Base-by-base conservation (phyloP, 2,797 vertebrate species). In the Coregonus ussuriensis region DNA sequence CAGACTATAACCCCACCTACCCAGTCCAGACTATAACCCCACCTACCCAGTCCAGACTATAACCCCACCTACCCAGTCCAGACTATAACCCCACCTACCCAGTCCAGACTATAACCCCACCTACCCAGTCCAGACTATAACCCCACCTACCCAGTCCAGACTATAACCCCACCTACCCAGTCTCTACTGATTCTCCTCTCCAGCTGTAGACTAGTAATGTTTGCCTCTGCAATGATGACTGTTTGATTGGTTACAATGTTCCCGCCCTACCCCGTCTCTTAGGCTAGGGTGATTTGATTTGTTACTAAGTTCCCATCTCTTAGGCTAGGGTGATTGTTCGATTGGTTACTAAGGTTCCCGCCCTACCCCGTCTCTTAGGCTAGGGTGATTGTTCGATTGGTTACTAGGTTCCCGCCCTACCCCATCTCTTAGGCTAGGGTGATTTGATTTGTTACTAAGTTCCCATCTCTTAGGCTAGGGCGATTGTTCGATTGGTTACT, bases 151-250 rank as follows among this genome's bases (percentile, higher is more conserved):
- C 25, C 25, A 25, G 25, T 25, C 25, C 25, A 25, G 25, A 25
- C 25, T 25, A 25, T 25, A 25, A 25, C 25, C 25, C 25, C 25
- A 1, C 25, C 25, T 25, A 25, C 25, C 25, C 25, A 25, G 25
- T 25, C 25, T n/a, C n/a, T n/a, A 53, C n/a, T 18, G 29, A 56
- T 93, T 91, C 89, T 91, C 92, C 91, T 93, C 92, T 91, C 81
- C 79, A 77, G 59, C 65, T 82, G 52, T 81, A 85, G 81, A 82
- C 82, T 86, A 70, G 79, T 84, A 75, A 3, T 67, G 88, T 93
- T 91, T 90, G 91, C 92, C 91, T 93, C 91, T 82, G 88, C 83
- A 87, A 86, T 92, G 91, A 91, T 82, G 87, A 83, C 86, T 86
- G 90, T 89, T 88, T 88, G 91, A 90, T 88, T 82, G 90, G 88